Evolutionary conservation across 2,797 vertebrate species (phyloP).

Genomic region (Trachops cirrhosus): DNA sequence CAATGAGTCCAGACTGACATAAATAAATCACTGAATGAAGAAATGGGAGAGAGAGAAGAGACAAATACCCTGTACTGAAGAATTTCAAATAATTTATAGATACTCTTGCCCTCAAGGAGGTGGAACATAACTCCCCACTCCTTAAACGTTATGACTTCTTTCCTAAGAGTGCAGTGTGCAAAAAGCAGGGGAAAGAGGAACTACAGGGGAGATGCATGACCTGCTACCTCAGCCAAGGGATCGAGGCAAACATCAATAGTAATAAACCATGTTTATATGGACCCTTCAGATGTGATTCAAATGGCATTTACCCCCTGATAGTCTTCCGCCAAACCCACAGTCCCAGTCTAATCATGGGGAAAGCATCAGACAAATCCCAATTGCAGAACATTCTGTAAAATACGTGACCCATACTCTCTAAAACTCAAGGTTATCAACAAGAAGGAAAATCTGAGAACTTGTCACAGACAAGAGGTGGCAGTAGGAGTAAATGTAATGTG

Average conservation of each 20-base stretch:
- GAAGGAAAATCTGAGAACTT: neutral
- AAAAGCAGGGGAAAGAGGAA: neutral
- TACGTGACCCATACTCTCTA: neutral
- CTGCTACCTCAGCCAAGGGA: neutral
- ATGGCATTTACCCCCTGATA: neutral
- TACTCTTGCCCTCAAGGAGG: neutral
- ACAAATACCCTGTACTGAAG: neutral
- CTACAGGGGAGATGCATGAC: neutral
- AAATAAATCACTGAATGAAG: neutral
- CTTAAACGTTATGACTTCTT: neutral
- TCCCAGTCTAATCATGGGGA: neutral
- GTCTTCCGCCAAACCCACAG: neutral
- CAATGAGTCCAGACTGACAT: neutral
- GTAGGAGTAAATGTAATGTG: neutral
- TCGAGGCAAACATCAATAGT: neutral
- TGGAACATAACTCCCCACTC: neutral
- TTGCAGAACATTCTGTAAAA: neutral
- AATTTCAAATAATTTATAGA: neutral
- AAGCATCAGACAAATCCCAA: neutral
- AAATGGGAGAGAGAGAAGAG: neutral
- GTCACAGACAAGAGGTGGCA: neutral
- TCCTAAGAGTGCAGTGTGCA: neutral
- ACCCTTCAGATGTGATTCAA: neutral
- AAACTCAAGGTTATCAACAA: neutral
- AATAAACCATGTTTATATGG: neutral